Evolutionary conservation across 2,888 invertebrate genomes (phyloP).

Genomic region (Xylota sylvarum): DNA sequence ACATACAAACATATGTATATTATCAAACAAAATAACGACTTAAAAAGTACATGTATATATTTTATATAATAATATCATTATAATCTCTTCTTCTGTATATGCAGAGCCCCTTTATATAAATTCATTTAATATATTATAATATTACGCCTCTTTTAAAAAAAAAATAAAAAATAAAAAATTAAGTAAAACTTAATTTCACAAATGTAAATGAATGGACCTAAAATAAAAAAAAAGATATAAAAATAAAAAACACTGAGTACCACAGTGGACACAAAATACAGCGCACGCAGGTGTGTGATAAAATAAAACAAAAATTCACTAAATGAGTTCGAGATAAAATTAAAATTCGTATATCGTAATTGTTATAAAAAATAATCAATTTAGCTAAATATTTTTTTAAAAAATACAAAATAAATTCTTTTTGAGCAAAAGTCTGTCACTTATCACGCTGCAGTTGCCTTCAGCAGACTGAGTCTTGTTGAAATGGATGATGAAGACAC

Average conservation of each 20-base stretch:
- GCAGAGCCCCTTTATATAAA: constrained; percentile 3
- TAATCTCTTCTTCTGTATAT: constrained; percentile 9
- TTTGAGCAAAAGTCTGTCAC: constrained; percentile 21
- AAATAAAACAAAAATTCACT: neutral
- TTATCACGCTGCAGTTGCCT: constrained; percentile 62
- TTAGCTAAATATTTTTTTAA: constrained; percentile 50
- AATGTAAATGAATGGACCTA: constrained; percentile 39
- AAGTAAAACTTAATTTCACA: constrained; percentile 23
- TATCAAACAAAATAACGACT: constrained; percentile 48
- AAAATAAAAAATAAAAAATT: constrained; percentile 13
- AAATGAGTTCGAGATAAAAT: constrained; percentile 34
- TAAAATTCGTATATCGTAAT: neutral
- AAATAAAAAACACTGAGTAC: constrained; percentile 16
- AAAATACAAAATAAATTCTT: constrained; percentile 34
- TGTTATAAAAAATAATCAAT: constrained; percentile 20
- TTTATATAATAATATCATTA: constrained; percentile 1
- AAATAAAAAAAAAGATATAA: neutral
- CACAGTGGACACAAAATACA: constrained; percentile 30
- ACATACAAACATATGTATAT: too few relatives aligned
- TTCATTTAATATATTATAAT: constrained; percentile 27
- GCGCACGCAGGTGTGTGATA: constrained; percentile 17
- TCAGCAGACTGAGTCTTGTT: constrained; percentile 63
- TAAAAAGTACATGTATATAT: constrained; percentile 23
- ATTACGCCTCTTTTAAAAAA: constrained; percentile 17
- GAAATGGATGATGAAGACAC: constrained; percentile 48